Percentiles rank a stretch among this genome's conserved stretches.
Conservation (phyloP, 2,113 vertebrate species). For the Tetrao urogallus region DNA sequence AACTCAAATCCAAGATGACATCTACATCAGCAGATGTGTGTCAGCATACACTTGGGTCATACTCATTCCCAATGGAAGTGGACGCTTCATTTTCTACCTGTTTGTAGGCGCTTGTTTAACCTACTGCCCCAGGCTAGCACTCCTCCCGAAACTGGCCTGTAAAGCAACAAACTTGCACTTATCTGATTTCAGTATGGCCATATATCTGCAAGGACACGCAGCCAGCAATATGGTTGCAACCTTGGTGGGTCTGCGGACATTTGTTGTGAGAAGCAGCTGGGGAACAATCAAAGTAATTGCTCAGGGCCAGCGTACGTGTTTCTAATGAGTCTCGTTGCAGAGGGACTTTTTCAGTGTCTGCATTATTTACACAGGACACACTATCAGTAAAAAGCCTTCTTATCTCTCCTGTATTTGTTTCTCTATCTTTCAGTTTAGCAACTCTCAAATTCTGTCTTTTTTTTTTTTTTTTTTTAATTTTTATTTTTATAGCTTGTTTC, state of each 20-base stretch:
- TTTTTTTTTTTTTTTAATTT: background rate
- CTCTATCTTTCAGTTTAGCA: conserved; percentile 46
- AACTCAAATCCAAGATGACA: background rate
- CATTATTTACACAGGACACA: conserved; percentile 60
- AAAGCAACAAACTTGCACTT: rapidly evolving
- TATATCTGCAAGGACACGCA: background rate
- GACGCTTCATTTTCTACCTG: rapidly evolving
- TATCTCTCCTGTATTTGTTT: conserved; percentile 59
- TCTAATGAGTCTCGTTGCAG: conserved; percentile 50
- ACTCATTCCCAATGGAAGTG: background rate
- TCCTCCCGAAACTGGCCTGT: background rate
- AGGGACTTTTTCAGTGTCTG: conserved; percentile 15
- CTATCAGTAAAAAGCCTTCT: conserved; percentile 62
- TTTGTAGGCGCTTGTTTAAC: background rate
- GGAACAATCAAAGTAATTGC: conserved; percentile 67
- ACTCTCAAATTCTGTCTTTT: conserved; percentile 23
- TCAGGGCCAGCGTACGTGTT: background rate
- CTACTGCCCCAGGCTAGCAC: background rate
- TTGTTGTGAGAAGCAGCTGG: conserved; percentile 40
- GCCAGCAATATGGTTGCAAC: background rate
- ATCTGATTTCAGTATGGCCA: background rate
- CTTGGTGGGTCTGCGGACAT: background rate
- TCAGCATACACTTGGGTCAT: background rate
- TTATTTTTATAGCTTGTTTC: conserved; percentile 64
- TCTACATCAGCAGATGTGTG: no score